Base-by-base conservation (phyloP, 2,797 vertebrate genomes). In the Leptoclinus maculatus region DNA sequence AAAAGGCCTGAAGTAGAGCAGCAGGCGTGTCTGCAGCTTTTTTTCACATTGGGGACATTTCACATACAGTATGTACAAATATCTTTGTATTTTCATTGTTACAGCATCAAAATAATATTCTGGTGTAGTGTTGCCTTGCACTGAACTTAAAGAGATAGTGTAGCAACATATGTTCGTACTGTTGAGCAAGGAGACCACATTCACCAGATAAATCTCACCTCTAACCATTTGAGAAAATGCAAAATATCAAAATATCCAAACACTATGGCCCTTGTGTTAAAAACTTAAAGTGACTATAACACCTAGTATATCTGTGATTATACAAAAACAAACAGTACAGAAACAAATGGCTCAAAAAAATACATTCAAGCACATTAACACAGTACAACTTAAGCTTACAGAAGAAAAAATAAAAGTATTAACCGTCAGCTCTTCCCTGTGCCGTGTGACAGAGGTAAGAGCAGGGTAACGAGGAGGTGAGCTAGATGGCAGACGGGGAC, bases 361-460 rank as follows among this genome's bases (percentile, higher is more conserved):
- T 34, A 53, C 19, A 51, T 38, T 59, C 11, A 71, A 53, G 14
- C 17, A 58, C 19, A 70, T 43, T 39, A 34, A 65, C 5, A 45
- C 0, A 47, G 58, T 29, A 29, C 3, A n/a, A n/a, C n/a, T n/a
- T n/a, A n/a, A n/a, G n/a, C n/a, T n/a, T n/a, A n/a, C n/a, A n/a
- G n/a, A n/a, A n/a, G n/a, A n/a, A n/a, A n/a, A n/a, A n/a, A n/a
- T n/a, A n/a, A n/a, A n/a, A n/a, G 58, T 58, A 68, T 70, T 29
- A 2, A 51, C 49, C 38, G 47, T 72, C 25, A 27, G 32, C 38
- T 57, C 34, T 34, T 60, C 3, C 29, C 16, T 51, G 57, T 59
- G 57, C 65, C 63, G 73, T 58, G n/a, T 82, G 81, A 83, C 68
- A 58, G 47, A 38, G 63, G 45, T n/a, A 71, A 19, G 64, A 60